Base-by-base conservation (phyloP, 1,140 invertebrate genomes). In the Brachionus paranguensis region DNA sequence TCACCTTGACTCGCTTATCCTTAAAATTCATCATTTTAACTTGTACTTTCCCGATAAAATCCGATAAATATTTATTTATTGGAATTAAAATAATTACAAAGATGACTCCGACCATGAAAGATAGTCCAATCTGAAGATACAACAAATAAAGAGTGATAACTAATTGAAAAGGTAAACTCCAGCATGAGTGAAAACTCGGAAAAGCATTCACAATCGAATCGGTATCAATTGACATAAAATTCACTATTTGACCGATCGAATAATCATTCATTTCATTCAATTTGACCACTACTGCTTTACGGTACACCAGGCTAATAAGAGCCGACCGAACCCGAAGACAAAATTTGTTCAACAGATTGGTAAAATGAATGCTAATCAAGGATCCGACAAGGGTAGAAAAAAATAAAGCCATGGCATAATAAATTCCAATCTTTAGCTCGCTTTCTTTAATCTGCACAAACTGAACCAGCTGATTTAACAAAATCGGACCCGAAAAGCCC, bases 171-270 rank as follows among this genome's bases (percentile, higher is more conserved):
- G 96, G 96, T 87, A 98, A 93, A 89, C 95, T 97, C 96, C 97
- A 99, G 85, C 98, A 92, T 14, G 94, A 93, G 91, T 99, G 97
- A 89, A 99, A 97, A 89, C 95, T 97, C 0, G 94, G 93, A 90
- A 95, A 96, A 50, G 96, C 95, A 89, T 98, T 98, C 0, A 97
- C 93, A 85, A 99, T 95, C 86, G 96, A 91, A 87, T 97, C 95
- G 0, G 93, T 93, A 89, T 99, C 97, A 1, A 95, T 96, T 41
- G 95, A 97, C 93, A 99, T 97, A 86, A 96, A 95, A 90, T 99
- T 99, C 0, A 97, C 92, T 33, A 83, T 70, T 70, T 83, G 60
- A 1, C 95, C 95, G 85, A 93, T 91, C 79, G 92, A 93, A 88
- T 93, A 95, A 17, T 86, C 86, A 27, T 87, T 85, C 41, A 87